phyloP scores from a whole-genome alignment of 2,888 invertebrate genomes.

The Parasteatoda lunata region DNA sequence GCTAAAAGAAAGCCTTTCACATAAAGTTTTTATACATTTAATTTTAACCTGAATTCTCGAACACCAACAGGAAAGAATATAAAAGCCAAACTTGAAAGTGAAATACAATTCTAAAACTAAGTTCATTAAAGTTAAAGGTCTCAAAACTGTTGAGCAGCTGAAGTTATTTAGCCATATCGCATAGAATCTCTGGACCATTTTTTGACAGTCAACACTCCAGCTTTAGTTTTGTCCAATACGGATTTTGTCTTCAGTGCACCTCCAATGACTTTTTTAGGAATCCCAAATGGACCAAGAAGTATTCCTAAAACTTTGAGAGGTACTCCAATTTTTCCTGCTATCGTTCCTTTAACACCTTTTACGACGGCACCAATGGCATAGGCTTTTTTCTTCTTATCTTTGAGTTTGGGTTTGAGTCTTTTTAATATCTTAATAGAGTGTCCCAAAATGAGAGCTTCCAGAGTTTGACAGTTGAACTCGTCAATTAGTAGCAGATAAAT shows the following conservation, averaged over 20 bases:
- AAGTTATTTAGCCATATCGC: conserved; percentile 27
- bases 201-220: conserved; percentile 38
- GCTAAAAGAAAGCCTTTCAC: no score
- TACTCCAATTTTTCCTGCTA: conserved; percentile 12
- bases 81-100: no score
- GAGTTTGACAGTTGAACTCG: conserved; percentile 14
- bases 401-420: conserved; percentile 12
- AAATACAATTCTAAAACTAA: no score
- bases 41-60: no score
- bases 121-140: no score
- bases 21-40: no score
- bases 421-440: conserved; percentile 1
- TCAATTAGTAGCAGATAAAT: conserved; percentile 15
- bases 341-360: conserved; percentile 25
- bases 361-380: conserved; percentile 26
- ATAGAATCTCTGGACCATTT: conserved; percentile 50
- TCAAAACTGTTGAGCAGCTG: no score
- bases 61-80: no score
- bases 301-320: conserved; percentile 48
- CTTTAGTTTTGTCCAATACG: conserved; percentile 34
- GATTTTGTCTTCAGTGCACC: conserved; percentile 26
- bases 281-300: conserved; percentile 36
- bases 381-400: conserved; percentile 34
- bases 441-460: conserved; percentile 6
- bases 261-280: conserved; percentile 29